Conservation (phyloP, 2,888 invertebrate genomes). For the Coenonympha glycerion region DNA sequence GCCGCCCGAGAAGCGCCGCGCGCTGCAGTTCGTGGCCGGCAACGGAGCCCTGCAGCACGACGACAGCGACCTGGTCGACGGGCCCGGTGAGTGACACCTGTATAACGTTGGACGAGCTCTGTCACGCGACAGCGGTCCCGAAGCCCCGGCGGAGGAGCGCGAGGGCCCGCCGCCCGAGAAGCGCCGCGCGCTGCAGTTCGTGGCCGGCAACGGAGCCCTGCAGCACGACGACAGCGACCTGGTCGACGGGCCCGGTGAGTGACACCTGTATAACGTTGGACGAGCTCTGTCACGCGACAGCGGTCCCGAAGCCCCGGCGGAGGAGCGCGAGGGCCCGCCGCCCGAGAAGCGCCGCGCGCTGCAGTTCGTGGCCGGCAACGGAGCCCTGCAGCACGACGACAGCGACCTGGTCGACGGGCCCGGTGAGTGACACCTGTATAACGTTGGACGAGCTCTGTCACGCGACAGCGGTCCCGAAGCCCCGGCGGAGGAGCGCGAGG, state of each 20-base stretch:
- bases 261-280: no score
- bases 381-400: conserved; percentile 62
- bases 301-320: conserved; percentile 34
- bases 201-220: conserved; percentile 57
- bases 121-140: conserved; percentile 22
- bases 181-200: conserved; percentile 50
- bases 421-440: conserved; percentile 19
- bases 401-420: conserved; percentile 41
- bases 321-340: conserved; percentile 45
- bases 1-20: conserved; percentile 55
- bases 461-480: conserved; percentile 25
- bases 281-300: no score
- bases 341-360: conserved; percentile 55
- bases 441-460: no score
- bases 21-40: conserved; percentile 49
- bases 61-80: conserved; percentile 44
- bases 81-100: conserved; percentile 31
- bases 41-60: conserved; percentile 66
- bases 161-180: conserved; percentile 54
- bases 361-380: conserved; percentile 56
- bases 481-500: conserved; percentile 47
- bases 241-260: conserved; percentile 38
- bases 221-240: conserved; percentile 56
- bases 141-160: conserved; percentile 38
- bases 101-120: no score